A percentile compares a stretch with the other conserved stretches of the same genome.
Evolutionary conservation across 2,888 invertebrate species (phyloP).

Genomic region (Branchellion lobata): DNA sequence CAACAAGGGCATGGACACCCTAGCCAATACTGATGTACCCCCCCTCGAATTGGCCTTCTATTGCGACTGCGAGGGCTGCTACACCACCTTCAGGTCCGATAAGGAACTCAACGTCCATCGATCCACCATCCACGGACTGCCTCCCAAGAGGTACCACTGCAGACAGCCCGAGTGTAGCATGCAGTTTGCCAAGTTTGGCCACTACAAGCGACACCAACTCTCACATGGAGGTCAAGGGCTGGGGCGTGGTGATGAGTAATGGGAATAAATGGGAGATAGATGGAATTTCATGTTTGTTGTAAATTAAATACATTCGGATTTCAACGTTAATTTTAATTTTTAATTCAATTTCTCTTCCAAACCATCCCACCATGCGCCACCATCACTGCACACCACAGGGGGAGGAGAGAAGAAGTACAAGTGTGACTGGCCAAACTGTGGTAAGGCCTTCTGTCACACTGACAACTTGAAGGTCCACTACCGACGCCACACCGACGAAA

Average conservation of each 20-base stretch:
- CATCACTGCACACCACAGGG: too few relatives aligned
- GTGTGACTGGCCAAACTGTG: constrained; percentile 59
- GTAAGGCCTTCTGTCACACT: constrained; percentile 59
- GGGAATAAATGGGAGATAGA: not conserved
- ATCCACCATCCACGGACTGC: constrained; percentile 39
- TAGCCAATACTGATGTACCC: not conserved
- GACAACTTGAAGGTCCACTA: constrained; percentile 57
- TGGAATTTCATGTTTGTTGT: not conserved
- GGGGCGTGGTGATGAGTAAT: too few relatives aligned
- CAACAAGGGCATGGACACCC: constrained; percentile 2
- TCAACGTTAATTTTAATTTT: not conserved
- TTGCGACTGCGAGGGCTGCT: constrained; percentile 47
- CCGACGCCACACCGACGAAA: constrained; percentile 58
- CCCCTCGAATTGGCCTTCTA: constrained; percentile 34
- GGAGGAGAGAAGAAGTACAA: constrained; percentile 59
- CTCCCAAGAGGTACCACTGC: constrained; percentile 52
- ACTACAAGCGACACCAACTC: constrained; percentile 59
- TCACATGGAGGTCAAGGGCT: constrained; percentile 59
- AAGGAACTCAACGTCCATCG: constrained; percentile 43
- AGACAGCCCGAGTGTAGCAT: constrained; percentile 57
- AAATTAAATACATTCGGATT: not conserved
- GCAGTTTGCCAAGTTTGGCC: constrained; percentile 60
- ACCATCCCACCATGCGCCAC: too few relatives aligned
- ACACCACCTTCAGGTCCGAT: constrained; percentile 43
- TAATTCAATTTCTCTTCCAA: too few relatives aligned